Conservation (phyloP, 2,113 vertebrate genomes). For the Urocitellus parryii region DNA sequence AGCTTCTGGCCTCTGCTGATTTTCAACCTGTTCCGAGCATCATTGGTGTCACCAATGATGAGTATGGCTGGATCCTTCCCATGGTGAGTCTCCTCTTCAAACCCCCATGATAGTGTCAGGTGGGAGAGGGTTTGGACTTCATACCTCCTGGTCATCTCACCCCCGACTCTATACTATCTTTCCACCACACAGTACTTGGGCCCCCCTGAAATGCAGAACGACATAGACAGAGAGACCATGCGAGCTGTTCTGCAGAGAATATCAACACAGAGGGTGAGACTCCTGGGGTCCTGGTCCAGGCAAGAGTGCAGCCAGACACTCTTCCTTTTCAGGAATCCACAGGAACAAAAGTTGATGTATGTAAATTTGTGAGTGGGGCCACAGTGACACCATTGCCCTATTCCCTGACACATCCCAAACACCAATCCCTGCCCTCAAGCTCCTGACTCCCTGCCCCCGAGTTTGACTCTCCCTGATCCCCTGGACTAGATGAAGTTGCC, state of each 20-base stretch:
- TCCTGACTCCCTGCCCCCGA: too few relatives aligned
- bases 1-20: too few relatives aligned
- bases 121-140: not conserved
- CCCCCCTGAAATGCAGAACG: conserved; percentile 4
- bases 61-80: conserved; percentile 54
- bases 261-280: not conserved
- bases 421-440: too few relatives aligned
- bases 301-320: not conserved
- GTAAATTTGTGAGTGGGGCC: not conserved
- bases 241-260: not conserved
- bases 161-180: not conserved
- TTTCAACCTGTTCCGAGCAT: too few relatives aligned
- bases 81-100: conserved; percentile 28
- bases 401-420: not conserved
- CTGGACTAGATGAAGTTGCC: too few relatives aligned
- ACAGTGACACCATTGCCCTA: not conserved
- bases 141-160: not conserved
- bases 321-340: too few relatives aligned
- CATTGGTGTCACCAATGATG: too few relatives aligned
- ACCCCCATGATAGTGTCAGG: too few relatives aligned
- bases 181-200: not conserved
- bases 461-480: too few relatives aligned
- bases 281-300: not conserved
- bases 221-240: conserved; percentile 59
- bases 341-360: conserved; percentile 68